Evolutionary conservation across 2,113 vertebrate genomes (phyloP), one percentile per base, ranked within the genome.

Genomic region (Silurus glanis): DNA sequence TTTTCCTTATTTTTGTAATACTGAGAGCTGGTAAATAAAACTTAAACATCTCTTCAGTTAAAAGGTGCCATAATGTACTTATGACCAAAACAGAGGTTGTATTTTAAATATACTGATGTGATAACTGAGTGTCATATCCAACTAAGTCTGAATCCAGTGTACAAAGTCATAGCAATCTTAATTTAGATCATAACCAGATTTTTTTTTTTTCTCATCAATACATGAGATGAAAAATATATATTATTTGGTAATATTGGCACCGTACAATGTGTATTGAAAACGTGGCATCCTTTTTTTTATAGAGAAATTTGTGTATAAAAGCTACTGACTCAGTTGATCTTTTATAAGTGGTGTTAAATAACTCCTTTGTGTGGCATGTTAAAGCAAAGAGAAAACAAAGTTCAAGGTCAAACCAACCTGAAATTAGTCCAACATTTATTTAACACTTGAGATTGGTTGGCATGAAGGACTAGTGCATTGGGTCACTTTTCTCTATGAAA

Each of bases 401-500:
- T 23, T 80, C 58, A 61, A 61, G 28, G 78, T 80, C 78, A 80
- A 23, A 37, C 9, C 58, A 37, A 61, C 78, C 78, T 80, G 56
- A 61, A 61, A 80, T 61, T 23, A 21, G 25, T 61, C 28, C 56
- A 80, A 21, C 17, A 72, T 55, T 56, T 21, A 37, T 55, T 69
- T 58, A 59, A 21, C 53, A 9, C 9, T 56, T n/a, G 25, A 78
- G 80, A 78, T 78, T 83, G 58, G 80, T 56, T 78, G 80, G 45
- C 61, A 56, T 28, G n/a, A 19, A 7, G 0, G 59, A 61, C 1
- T 74, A 47, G 25, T 56, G 62, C 6, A 2, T 10, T 58, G n/a
- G 66, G 56, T 82, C 67, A 86, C 10, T 47, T 21, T 80, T 51
- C 21, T 61, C 37, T 61, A 9, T 66, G 19, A 66, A 80, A 5